Evolutionary conservation across 2,888 invertebrate species (phyloP), one percentile per base, ranked within the genome.

Genomic region (Acholoe squamosa): DNA sequence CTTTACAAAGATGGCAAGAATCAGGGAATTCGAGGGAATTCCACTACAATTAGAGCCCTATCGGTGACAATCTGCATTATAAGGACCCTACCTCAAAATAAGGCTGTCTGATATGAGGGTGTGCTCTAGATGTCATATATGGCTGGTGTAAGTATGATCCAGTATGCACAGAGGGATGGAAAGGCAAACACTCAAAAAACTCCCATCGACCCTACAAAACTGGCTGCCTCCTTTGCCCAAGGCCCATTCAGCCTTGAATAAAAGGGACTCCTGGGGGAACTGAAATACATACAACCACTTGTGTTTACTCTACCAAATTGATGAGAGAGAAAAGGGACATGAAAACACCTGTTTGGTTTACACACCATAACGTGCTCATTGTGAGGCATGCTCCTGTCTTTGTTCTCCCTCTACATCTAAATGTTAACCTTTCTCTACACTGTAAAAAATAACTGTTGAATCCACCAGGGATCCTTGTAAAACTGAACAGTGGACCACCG

Each of bases 301-400:
- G n/a, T 71, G 28, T 28, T 71, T 71, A 25, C 71, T 5, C 28
- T 25, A 71, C 71, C 71, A 71, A 71, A 71, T 71, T 71, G 71
- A 71, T 71, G 71, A 71, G 71, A 71, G 71, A 28, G 71, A 28
- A 28, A 71, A 71, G 31, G 31, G 28, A 0, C 31, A 25, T 28
- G 71, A 14, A 71, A 71, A 22, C 71, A 71, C 71, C 71, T 71
- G 71, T 71, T 71, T 71, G 14, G 31, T 71, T 71, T 71, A 28
- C 71, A n/a, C 31, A 14, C 71, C 71, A 71, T 71, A 71, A 71
- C 28, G 31, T 71, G 28, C 28, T 28, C 71, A n/a, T 71, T 71
- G 71, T 71, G 19, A 28, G 14, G 14, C 71, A 28, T 71, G 71
- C 71, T 28, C 28, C 25, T 16, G 28, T 28, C 71, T 71, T 71